These are phyloP conservation scores for Novumbra hubbsi DNA, from an alignment of 2,797 vertebrate genomes.

Conservation along the genomic window DNA sequence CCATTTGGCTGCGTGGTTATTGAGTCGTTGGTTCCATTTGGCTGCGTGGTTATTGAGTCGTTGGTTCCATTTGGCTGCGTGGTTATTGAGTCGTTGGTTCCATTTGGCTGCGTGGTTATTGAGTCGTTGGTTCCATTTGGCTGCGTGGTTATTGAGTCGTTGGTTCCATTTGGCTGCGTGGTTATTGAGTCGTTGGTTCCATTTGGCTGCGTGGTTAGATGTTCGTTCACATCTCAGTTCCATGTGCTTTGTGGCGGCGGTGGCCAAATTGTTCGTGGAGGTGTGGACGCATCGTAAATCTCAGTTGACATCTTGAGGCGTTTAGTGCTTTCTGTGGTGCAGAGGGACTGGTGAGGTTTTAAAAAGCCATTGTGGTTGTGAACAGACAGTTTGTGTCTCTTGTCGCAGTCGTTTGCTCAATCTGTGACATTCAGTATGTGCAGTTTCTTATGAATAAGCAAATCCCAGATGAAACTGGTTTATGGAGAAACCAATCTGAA, in stretches of 20 bases:
- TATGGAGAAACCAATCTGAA: background rate
- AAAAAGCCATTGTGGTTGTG: background rate
- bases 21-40: too few relatives aligned
- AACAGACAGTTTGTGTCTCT: background rate
- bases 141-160: too few relatives aligned
- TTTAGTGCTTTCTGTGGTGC: slow-evolving; percentile 28
- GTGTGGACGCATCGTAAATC: background rate
- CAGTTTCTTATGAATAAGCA: background rate
- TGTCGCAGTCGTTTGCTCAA: background rate
- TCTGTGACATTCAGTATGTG: background rate
- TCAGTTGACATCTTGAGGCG: background rate
- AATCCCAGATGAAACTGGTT: background rate
- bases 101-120: too few relatives aligned
- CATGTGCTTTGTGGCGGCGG: background rate
- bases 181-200: background rate
- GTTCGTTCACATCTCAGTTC: background rate
- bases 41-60: too few relatives aligned
- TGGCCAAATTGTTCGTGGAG: too few relatives aligned
- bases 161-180: too few relatives aligned
- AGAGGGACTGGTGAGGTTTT: background rate
- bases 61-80: too few relatives aligned
- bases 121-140: too few relatives aligned
- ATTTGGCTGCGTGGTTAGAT: background rate
- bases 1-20: too few relatives aligned
- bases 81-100: too few relatives aligned